These are phyloP conservation scores for Drosophila gaucha DNA, from an alignment of 2,888 invertebrate genomes.

Conservation along the genomic window DNA sequence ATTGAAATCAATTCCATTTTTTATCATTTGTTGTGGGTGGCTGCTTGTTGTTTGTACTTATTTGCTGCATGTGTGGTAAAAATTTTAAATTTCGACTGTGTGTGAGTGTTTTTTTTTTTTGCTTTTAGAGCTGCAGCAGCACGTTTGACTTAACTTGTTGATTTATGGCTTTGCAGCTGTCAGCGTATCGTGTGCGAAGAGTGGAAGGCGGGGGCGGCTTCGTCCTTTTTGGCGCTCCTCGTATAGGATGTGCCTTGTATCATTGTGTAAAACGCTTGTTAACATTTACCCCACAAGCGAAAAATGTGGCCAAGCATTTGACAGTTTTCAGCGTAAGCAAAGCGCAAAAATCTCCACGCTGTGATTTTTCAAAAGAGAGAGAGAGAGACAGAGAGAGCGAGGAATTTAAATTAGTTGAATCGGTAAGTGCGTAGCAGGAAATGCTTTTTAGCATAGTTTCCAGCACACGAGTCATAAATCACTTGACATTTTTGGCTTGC, in stretches of 20 bases:
- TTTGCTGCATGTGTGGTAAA: constrained; percentile 58
- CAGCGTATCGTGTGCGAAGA: constrained; percentile 71
- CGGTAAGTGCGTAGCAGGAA: constrained; percentile 67
- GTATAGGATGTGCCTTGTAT: constrained; percentile 52
- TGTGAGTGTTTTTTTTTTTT: not conserved
- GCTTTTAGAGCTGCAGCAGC: constrained; percentile 57
- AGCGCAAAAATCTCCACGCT: constrained; percentile 42
- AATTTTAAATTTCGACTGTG: constrained; percentile 60
- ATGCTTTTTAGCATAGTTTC: constrained; percentile 71
- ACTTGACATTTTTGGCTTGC: constrained; percentile 30
- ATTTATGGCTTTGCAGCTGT: constrained; percentile 78
- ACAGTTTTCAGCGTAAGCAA: constrained; percentile 47
- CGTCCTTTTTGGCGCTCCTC: constrained; percentile 19
- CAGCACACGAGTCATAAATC: constrained; percentile 55
- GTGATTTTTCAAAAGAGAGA: constrained; percentile 39
- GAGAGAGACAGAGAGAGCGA: not conserved
- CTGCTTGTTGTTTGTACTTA: not conserved
- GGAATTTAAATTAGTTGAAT: constrained; percentile 76
- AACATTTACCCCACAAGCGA: constrained; percentile 58
- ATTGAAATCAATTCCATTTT: constrained; percentile 78
- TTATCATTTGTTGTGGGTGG: constrained; percentile 26
- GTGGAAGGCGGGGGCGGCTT: not conserved
- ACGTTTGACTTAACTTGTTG: constrained; percentile 82
- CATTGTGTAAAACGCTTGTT: constrained; percentile 80
- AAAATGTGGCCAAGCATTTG: constrained; percentile 46